These are phyloP conservation scores for Abrostola tripartita DNA, from an alignment of 2,888 invertebrate genomes.

Conservation along the genomic window DNA sequence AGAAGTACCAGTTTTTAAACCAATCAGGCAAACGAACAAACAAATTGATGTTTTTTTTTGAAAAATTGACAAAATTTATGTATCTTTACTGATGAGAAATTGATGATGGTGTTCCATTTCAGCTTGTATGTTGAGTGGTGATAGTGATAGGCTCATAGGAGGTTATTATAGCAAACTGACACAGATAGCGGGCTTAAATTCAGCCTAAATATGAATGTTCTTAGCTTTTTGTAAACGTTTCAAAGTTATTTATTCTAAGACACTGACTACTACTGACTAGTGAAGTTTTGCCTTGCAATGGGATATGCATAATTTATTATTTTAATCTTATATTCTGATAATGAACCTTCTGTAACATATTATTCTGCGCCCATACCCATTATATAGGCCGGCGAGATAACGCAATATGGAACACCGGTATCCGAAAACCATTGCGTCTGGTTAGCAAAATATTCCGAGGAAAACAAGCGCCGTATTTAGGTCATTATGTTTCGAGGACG, in stretches of 20 bases:
- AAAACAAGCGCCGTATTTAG: conserved; percentile 46
- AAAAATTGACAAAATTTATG: not conserved
- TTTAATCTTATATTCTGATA: not conserved
- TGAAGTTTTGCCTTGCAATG: too few relatives aligned
- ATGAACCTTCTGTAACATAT: conserved; percentile 12
- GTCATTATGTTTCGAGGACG: conserved; percentile 31
- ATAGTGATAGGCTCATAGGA: not conserved
- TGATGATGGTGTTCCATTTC: not conserved
- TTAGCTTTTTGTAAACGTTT: too few relatives aligned
- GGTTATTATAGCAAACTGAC: too few relatives aligned
- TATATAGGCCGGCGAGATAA: conserved; percentile 60
- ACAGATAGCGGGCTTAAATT: too few relatives aligned
- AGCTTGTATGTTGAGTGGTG: not conserved
- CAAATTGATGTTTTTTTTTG: not conserved
- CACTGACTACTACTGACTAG: too few relatives aligned
- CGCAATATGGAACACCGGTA: conserved; percentile 57
- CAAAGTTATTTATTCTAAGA: too few relatives aligned
- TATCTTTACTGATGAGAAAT: not conserved
- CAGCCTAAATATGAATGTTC: too few relatives aligned
- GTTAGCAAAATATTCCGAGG: conserved; percentile 52
- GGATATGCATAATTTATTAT: too few relatives aligned
- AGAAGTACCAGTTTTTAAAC: conserved; percentile 21
- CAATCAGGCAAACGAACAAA: not conserved
- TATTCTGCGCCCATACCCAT: conserved; percentile 21
- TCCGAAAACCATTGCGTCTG: conserved; percentile 57